phyloP scores from a whole-genome alignment of 1,140 invertebrate genomes.

The Zaprionus lachaisei region DNA sequence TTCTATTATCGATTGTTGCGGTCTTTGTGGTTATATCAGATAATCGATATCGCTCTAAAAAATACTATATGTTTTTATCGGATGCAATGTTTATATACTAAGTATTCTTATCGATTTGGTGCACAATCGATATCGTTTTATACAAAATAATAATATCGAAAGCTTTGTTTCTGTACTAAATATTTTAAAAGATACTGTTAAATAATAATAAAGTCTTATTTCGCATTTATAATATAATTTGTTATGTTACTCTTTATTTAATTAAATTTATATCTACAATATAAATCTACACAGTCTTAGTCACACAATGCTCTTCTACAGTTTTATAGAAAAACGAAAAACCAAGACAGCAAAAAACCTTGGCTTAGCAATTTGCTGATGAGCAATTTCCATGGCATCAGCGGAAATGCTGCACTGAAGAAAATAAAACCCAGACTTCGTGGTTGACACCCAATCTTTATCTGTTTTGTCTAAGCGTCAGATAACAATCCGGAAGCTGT shows the following conservation, averaged over 20 bases:
- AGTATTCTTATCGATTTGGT: not conserved
- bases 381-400: slow-evolving; percentile 56
- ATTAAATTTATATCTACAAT: not conserved
- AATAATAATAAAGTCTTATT: too few relatives aligned
- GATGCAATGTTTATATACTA: not conserved
- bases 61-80: too few relatives aligned
- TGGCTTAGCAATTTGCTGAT: slow-evolving; percentile 62
- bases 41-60: too few relatives aligned
- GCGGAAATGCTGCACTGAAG: slow-evolving; percentile 67
- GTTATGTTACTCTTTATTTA: too few relatives aligned
- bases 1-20: too few relatives aligned
- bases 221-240: too few relatives aligned
- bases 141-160: too few relatives aligned
- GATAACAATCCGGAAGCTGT: slow-evolving; percentile 23
- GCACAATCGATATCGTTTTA: not conserved
- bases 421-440: slow-evolving; percentile 41
- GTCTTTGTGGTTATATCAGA: too few relatives aligned
- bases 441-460: slow-evolving; percentile 2
- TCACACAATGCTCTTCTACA: not conserved
- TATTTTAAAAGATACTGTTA: too few relatives aligned
- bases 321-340: slow-evolving; percentile 11
- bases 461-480: slow-evolving; percentile 29
- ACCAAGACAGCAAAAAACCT: slow-evolving; percentile 62
- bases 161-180: too few relatives aligned
- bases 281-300: not conserved